Base-by-base conservation (phyloP, 2,888 invertebrate species). In the Mellilla xanthometata region DNA sequence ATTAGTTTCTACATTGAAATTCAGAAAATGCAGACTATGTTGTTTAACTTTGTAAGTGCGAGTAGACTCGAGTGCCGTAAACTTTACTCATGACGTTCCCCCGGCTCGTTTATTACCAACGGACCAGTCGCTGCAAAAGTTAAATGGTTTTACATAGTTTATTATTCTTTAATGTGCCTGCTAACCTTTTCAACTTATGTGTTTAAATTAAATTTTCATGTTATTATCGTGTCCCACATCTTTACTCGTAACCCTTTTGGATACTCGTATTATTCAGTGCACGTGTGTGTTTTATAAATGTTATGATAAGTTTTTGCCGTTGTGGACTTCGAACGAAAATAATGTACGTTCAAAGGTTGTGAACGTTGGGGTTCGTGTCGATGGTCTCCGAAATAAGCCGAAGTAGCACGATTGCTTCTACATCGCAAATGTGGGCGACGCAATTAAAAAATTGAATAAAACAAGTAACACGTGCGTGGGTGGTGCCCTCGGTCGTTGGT, bases 401-500 rank as follows among this genome's bases (percentile, higher is more conserved):
- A 48, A 47, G 44, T 44, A 31, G 15, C 43, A 39, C 45, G 57
- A 54, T 38, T 46, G 46, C 35, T 39, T 26, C 32, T 27, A 34
- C 40, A 45, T 23, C 12, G 31, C 38, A 47, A 50, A 68, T 71
- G 79, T 80, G 81, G 82, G 81, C 77, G 81, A 77, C 62, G 71
- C 68, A 81, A 81, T 82, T 79, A 82, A 85, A 78, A 81, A 80
- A 76, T 71, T 70, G 66, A 81, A 74, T 75, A 80, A 83, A 75
- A 57, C 54, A 56, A 59, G 49, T 61, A 68, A 67, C 69, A 68
- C 60, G 56, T 66, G 78, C 65, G 83, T 79, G 71, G 80, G 81
- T 64, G 69, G 61, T 65, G 63, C 61, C 56, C 62, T 50, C 42
- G 49, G 49, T 47, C 54, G 51, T 44, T 43, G 54, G 48, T 52